phyloP scores from a whole-genome alignment of 2,888 invertebrate genomes.

The Hypolimnas misippus region DNA sequence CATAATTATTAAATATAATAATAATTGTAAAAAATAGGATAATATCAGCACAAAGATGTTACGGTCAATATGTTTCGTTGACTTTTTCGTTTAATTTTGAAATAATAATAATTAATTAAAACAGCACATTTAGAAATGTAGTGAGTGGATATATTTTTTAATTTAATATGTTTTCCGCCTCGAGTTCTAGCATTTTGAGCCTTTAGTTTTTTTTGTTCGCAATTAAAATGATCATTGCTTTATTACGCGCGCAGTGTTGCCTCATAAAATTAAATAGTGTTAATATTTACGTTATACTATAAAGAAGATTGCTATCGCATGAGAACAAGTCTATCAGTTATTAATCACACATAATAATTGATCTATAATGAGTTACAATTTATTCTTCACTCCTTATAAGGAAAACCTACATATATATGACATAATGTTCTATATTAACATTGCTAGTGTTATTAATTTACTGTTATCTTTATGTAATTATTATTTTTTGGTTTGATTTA shows the following conservation, averaged over 20 bases:
- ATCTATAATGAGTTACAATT: conserved; percentile 13
- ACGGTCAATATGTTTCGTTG: no score
- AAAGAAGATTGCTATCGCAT: conserved; percentile 6
- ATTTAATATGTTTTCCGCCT: no score
- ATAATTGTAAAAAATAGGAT: no score
- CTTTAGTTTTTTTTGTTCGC: not conserved
- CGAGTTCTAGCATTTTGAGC: not conserved
- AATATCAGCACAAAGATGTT: no score
- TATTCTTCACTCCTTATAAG: conserved; percentile 3
- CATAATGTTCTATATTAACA: not conserved
- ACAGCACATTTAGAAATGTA: no score
- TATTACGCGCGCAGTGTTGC: not conserved
- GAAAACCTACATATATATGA: not conserved
- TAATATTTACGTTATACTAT: not conserved
- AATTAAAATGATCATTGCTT: not conserved
- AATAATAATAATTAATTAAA: no score
- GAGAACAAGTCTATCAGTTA: conserved; percentile 8
- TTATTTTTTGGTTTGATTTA: not conserved
- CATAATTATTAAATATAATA: no score
- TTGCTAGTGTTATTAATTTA: conserved; percentile 9
- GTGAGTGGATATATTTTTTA: no score
- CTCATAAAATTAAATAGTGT: conserved; percentile 3
- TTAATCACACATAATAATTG: conserved; percentile 12
- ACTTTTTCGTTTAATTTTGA: no score
- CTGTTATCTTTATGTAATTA: not conserved